Conservation (phyloP, 1,140 invertebrate genomes). For the Macrotrachela quadricornifera region DNA sequence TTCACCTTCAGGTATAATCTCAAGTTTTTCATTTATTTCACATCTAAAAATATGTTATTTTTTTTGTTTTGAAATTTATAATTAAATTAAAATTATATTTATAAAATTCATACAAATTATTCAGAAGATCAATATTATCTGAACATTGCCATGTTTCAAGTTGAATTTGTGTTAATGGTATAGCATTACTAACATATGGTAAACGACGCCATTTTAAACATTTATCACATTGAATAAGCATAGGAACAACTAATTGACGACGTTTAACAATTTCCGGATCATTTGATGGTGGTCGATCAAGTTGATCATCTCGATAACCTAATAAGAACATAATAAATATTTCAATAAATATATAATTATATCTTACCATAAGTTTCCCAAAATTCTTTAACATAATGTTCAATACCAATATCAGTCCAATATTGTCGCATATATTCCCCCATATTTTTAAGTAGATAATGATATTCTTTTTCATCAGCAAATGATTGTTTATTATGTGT, state of each 20-base stretch:
- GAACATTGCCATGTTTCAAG: background rate
- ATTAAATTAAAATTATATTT: too few species aligned
- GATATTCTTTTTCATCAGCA: conserved; percentile 30
- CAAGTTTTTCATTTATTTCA: too few species aligned
- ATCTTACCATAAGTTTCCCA: background rate
- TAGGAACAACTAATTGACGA: background rate
- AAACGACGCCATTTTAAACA: conserved; percentile 30
- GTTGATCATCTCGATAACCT: background rate
- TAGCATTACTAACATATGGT: background rate
- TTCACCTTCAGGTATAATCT: too few species aligned
- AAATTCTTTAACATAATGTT: background rate
- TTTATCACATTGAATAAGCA: conserved; percentile 16
- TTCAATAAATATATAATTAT: background rate
- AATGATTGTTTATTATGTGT: conserved; percentile 35
- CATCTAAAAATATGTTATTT: too few species aligned
- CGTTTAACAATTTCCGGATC: background rate
- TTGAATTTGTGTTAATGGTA: background rate
- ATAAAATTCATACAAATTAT: too few species aligned
- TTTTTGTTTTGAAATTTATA: too few species aligned
- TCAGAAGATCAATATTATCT: background rate
- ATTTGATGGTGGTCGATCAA: background rate
- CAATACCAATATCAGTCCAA: conserved; percentile 23
- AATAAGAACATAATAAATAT: too few species aligned
- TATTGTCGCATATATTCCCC: conserved; percentile 31
- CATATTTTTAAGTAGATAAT: conserved; percentile 26